Evolutionary conservation across 92 coral and sea anemone species (phyloP).

Genomic region (Porites cylindrica): DNA sequence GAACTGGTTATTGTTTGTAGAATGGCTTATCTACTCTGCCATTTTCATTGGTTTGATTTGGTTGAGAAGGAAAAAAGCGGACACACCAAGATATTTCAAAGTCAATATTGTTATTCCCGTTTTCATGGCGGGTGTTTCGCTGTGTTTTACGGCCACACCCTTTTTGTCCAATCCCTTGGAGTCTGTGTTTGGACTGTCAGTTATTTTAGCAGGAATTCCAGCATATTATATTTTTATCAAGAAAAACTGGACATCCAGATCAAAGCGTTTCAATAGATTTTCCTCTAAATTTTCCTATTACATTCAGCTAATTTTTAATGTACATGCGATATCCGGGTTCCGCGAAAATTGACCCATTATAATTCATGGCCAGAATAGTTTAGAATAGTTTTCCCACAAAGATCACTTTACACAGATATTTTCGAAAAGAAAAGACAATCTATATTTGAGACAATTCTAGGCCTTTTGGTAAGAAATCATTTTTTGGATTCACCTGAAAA

Average conservation of each 20-base stretch:
- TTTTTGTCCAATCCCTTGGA: conserved; percentile 77
- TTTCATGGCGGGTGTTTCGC: conserved; percentile 65
- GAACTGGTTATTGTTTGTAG: conserved; percentile 75
- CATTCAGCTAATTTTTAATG: conserved; percentile 34
- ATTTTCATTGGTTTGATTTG: conserved; percentile 69
- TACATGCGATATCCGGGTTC: neutral
- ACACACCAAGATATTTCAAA: conserved; percentile 63
- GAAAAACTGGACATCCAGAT: conserved; percentile 41
- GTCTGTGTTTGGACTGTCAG: conserved; percentile 69
- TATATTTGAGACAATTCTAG: too few species aligned
- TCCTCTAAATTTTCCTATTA: conserved; percentile 15
- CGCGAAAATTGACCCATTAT: neutral
- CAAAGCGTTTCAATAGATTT: conserved; percentile 3
- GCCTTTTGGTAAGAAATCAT: too few species aligned
- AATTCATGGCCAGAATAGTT: neutral
- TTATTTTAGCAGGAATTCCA: conserved; percentile 77
- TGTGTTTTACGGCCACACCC: conserved; percentile 76
- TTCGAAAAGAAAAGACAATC: too few species aligned
- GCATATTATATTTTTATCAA: conserved; percentile 70
- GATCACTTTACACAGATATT: too few species aligned
- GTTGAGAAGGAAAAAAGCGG: conserved; percentile 63
- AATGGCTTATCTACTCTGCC: conserved; percentile 75
- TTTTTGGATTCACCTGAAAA: too few species aligned
- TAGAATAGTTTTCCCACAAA: too few species aligned
- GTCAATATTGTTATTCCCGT: conserved; percentile 73